Evolutionary conservation across 2,888 invertebrate species (phyloP).

Genomic region (Stenurella melanura): DNA sequence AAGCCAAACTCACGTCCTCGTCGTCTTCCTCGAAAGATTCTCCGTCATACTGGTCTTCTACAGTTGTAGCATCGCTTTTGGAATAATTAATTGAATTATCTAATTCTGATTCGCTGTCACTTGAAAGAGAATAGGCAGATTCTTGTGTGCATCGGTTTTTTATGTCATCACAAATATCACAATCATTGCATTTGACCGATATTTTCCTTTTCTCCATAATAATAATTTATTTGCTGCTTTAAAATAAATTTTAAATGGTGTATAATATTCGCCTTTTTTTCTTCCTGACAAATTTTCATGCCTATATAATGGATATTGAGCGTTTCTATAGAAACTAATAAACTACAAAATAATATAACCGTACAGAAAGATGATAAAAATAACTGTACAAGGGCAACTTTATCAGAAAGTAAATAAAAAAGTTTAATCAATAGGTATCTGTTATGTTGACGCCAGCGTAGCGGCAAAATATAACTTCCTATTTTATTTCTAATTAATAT

Average conservation of each 20-base stretch:
- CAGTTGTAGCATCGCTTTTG: conserved; percentile 20
- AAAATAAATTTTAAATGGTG: neutral
- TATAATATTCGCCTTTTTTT: neutral
- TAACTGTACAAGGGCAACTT: neutral
- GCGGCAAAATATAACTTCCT: neutral
- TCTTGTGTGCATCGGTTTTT: conserved; percentile 22
- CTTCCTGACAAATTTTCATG: conserved; percentile 11
- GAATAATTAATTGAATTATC: conserved; percentile 23
- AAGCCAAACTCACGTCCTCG: conserved; percentile 39
- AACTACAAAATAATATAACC: neutral
- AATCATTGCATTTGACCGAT: conserved; percentile 45
- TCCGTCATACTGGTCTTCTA: conserved; percentile 40
- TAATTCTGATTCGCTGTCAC: conserved; percentile 11
- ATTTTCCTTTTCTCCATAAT: conserved; percentile 1
- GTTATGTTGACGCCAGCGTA: neutral
- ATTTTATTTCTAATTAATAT: too few species aligned
- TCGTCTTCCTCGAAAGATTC: conserved; percentile 50
- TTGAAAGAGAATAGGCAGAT: neutral
- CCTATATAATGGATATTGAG: conserved; percentile 5
- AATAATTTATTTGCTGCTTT: neutral
- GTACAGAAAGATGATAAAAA: neutral
- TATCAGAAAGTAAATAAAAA: neutral
- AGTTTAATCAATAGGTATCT: conserved; percentile 22
- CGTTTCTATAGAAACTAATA: conserved; percentile 36
- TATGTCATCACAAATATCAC: conserved; percentile 47